Evolutionary conservation across 2,113 vertebrate species (phyloP), one percentile per base, ranked within the genome.

Genomic region (Pica pica): DNA sequence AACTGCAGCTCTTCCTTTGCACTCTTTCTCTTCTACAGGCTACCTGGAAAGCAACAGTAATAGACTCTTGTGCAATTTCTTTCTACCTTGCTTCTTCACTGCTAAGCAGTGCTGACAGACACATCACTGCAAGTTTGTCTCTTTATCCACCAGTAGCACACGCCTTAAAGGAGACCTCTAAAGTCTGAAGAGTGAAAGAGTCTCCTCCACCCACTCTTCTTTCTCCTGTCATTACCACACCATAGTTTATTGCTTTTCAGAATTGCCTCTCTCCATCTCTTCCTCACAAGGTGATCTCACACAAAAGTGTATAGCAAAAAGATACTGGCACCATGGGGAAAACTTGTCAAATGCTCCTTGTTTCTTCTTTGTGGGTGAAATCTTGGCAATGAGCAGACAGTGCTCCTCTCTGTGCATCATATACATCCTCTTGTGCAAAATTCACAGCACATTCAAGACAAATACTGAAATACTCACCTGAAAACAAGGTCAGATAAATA

Each of bases 101-200:
- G 6, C 46, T 91, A 95, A 93, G 61, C 80, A 86, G 55, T 57
- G 49, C 92, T 96, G 95, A 92, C 90, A 95, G 90, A 83, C 88
- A 92, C 78, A 89, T 94, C 93, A 92, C 87, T 83, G 64, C 39
- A 86, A 46, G 93, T 97, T 97, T 97, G 77, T 68, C 90, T 95
- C 90, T 96, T 95, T 95, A 85, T 83, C 56, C 65, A 86, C 65
- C 59, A 68, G 50, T 3, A 83, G 67, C 27, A 73, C 49, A 77
- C 23, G 68, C 46, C 90, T 77, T 75, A 92, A 95, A 96, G 77
- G 52, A 94, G 75, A 67, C 65, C 41, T 82, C 88, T 86, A n/a
- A 70, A 89, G 80, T 68, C 79, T 74, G 85, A 81, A 94, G 83
- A 83, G 70, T 73, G 63, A 82, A 74, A 64, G 39, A 85, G 55